Evolutionary conservation across 2,113 vertebrate genomes (phyloP), one percentile per base, ranked within the genome.

Genomic region (Pholis gunnellus): DNA sequence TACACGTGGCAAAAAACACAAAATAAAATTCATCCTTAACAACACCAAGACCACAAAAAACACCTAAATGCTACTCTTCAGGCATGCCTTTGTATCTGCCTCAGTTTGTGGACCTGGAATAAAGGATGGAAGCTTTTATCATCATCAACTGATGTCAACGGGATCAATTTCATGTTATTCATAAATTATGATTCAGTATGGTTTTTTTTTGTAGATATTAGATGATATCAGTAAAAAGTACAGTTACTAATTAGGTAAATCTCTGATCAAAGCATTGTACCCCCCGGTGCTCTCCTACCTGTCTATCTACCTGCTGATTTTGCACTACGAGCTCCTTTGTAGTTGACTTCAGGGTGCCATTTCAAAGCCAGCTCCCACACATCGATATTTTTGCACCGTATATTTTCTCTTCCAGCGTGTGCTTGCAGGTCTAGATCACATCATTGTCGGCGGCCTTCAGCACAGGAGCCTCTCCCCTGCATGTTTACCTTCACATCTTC

Each of bases 351-450:
- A 64, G 70, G 79, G 59, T 31, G 48, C 68, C 25, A 54, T 89
- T 89, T 90, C 75, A 90, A 90, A 92, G 87, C 22, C 18, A 2
- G 31, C 60, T 50, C 29, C 36, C 46, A 83, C 54, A 66, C 84
- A 72, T 81, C 82, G 63, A 78, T 78, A 79, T 63, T 78, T 27
- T 67, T 52, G 31, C 69, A 36, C 65, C 67, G 34, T 72, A 74
- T 78, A 56, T 54, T 73, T 61, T 48, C 66, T 61, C 66, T 40
- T 74, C 64, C 34, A 9, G 61, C 10, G 50, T 63, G 38, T 34
- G 75, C n/a, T 54, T 40, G 36, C 50, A 36, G 0, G 20, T 27
- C 66, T 68, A n/a, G 50, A 81, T 77, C 69, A 84, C 83, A 90
- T 86, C 81, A 87, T 73, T 72, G 78, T 56, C 44, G 72, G 38